phyloP scores from a whole-genome alignment of 2,888 invertebrate species.

The Argynnis bischoffii region DNA sequence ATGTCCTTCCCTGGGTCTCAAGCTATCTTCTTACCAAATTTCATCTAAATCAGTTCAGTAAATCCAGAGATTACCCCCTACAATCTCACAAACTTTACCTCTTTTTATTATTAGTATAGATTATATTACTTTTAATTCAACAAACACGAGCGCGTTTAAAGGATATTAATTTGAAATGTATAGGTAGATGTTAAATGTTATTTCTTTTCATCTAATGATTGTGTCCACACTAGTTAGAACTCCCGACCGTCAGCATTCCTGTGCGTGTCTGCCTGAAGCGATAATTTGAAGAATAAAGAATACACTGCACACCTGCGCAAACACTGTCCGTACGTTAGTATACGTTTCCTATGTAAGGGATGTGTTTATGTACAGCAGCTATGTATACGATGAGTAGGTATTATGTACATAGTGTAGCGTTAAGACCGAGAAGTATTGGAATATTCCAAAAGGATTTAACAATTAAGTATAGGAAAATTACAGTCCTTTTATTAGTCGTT shows the following conservation, averaged over 20 bases:
- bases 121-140: no score
- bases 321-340: constrained; percentile 66
- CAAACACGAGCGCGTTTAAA: neutral
- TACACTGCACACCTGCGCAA: constrained; percentile 73
- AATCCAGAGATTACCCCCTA: no score
- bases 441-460: no score
- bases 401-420: neutral
- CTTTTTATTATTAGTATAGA: no score
- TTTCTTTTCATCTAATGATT: neutral
- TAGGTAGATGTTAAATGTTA: neutral
- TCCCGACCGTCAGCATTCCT: constrained; percentile 49
- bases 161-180: neutral
- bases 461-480: no score
- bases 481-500: no score
- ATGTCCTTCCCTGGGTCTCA: no score
- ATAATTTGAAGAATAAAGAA: constrained; percentile 78
- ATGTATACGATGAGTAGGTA: constrained; percentile 3
- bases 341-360: constrained; percentile 51
- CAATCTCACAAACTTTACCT: no score
- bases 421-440: neutral
- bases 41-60: no score
- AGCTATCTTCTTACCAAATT: no score
- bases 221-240: constrained; percentile 7
- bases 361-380: constrained; percentile 31
- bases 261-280: constrained; percentile 55